Evolutionary conservation across 2,797 vertebrate species (phyloP).

Genomic region (Sarcophilus harrisii): DNA sequence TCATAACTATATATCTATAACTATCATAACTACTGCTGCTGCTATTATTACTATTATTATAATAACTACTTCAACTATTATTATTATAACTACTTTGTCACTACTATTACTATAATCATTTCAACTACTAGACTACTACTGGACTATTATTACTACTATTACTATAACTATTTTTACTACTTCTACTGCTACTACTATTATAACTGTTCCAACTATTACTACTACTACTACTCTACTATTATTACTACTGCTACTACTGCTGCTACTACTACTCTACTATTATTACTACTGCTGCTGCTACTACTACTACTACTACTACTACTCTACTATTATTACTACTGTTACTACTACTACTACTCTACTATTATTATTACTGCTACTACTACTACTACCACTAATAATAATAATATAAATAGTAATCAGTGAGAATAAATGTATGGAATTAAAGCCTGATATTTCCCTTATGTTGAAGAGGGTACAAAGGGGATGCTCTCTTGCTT

Average conservation of each 20-base stretch:
- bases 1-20: too few relatives aligned
- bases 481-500: not conserved
- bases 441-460: not conserved
- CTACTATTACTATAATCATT: too few relatives aligned
- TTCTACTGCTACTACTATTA: too few relatives aligned
- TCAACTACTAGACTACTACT: too few relatives aligned
- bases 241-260: not conserved
- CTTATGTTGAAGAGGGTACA: not conserved
- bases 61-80: too few relatives aligned
- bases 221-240: not conserved
- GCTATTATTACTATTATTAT: too few relatives aligned
- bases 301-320: not conserved
- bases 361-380: not conserved
- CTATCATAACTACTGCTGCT: too few relatives aligned
- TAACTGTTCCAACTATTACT: not conserved
- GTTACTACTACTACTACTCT: not conserved
- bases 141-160: too few relatives aligned
- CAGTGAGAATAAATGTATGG: not conserved
- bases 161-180: too few relatives aligned
- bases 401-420: not conserved
- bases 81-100: too few relatives aligned
- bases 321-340: not conserved
- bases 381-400: not conserved
- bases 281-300: not conserved
- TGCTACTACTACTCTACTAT: not conserved